Base-by-base conservation (phyloP, 2,113 vertebrate species). In the Epinephelus moara region DNA sequence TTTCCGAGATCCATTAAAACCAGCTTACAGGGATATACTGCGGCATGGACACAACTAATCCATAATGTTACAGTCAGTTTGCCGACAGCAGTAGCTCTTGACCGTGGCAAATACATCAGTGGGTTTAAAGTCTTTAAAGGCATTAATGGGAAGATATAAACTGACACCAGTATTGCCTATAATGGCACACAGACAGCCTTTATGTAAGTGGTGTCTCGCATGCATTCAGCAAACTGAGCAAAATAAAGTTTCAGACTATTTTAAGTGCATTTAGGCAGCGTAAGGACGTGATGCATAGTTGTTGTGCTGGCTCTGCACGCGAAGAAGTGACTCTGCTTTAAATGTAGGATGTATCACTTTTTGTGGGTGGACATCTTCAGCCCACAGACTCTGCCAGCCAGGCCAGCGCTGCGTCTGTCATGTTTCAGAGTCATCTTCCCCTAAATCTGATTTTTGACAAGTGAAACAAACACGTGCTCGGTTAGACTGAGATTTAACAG, bases 1-100 rank as follows among this genome's bases (percentile, higher is more conserved):
- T 85, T 79, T 78, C 81, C 9, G 1, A 40, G 70, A 45, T 63
- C 84, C 85, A 87, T 82, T 78, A 72, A 76, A 61, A 80, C 33
- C 33, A 6, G 68, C 72, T 85, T 56, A 81, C 37, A n/a, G 45
- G 17, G 57, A 61, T 64, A 55, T 30, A 55, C 45, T 63, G 59
- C 57, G 17, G 67, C 79, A 59, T 40, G 14, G 27, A 84, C 61
- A 49, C 49, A 60, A 23, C 59, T 67, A 68, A 47, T 82, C 79
- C 81, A 78, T 78, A 78, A 80, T 63, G 62, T 63, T 69, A 25
- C 63, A 62, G 60, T 49, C 18, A 67, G 7, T 33, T 74, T 84
- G 5, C 63, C 12, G 4, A 30, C 70, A 12, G 12, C 23, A 50
- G 49, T 33, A 5, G 53, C 47, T 40, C 17, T 56, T 27, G 73